These are phyloP conservation scores for Pardalotus punctatus DNA, from an alignment of 2,113 vertebrate genomes.

Conservation along the genomic window DNA sequence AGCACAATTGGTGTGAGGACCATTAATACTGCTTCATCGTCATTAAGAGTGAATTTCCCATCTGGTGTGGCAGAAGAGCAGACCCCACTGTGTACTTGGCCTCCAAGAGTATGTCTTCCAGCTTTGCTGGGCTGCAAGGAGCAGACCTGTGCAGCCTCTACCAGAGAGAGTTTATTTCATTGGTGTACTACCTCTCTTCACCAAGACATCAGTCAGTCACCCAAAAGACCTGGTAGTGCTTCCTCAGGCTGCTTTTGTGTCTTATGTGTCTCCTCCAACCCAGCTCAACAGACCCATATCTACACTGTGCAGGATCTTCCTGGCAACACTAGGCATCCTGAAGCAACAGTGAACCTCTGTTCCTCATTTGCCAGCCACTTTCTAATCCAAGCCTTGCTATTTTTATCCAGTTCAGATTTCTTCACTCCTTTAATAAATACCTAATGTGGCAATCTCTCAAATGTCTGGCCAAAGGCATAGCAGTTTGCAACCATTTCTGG, in stretches of 20 bases:
- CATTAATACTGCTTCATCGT: neutral
- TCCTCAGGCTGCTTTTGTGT: neutral
- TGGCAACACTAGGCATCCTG: neutral
- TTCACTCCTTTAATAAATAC: slow-evolving; percentile 43
- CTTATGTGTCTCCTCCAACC: neutral
- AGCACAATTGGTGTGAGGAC: neutral
- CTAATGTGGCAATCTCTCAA: slow-evolving; percentile 11
- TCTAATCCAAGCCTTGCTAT: slow-evolving; percentile 35
- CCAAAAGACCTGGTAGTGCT: neutral
- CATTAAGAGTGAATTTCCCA: neutral
- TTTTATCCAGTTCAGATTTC: slow-evolving; percentile 42
- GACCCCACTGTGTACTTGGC: neutral
- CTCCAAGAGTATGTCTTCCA: neutral
- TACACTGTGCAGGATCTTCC: neutral
- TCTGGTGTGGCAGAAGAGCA: neutral
- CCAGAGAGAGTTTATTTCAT: neutral
- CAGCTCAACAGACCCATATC: neutral
- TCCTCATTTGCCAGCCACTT: neutral
- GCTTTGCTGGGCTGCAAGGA: neutral
- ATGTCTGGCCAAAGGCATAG: neutral
- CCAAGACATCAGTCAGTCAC: neutral
- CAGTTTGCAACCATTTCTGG: neutral
- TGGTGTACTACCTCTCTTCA: neutral
- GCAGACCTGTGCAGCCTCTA: neutral
- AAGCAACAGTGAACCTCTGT: slow-evolving; percentile 21